Evolutionary conservation across 2,888 invertebrate genomes (phyloP), one percentile per base, ranked within the genome.

Genomic region (Erebia aethiops): DNA sequence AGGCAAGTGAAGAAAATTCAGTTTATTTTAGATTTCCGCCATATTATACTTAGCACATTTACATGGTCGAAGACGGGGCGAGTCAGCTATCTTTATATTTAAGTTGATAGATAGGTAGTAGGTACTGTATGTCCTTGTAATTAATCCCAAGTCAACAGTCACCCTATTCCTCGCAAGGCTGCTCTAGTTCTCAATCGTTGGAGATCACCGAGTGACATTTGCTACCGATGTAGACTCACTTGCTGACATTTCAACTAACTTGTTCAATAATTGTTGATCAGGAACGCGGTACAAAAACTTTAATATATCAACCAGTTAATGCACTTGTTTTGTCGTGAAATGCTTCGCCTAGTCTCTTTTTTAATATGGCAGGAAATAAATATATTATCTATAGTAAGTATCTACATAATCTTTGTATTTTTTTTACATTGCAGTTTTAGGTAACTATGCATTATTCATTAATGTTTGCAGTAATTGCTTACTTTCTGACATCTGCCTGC

Each of bases 201-300:
- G 70, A 74, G 75, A 76, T 77, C 75, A 74, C 69, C 74, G 69
- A 64, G 73, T 80, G 79, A 79, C 79, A 79, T 80, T 80, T 79
- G 74, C 76, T 75, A 72, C 76, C 72, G 18, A 67, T 62, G 49
- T 69, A 58, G 69, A 64, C 75, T 70, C 63, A 71, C 61, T 71
- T 66, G 71, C 64, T 78, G 78, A 77, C 78, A 77, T 77, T 78
- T 78, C 64, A 62, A 70, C 67, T 63, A 75, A 75, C 74, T 71
- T 67, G 75, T 77, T 76, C 67, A 56, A 66, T 69, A 72, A 70
- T 69, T 56, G 67, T 57, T 67, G 57, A 67, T 67, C 67, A 67
- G 67, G 58, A 49, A 26, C 64, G 10, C 35, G 58, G 58, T 46
- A 70, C 65, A 65, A 70, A 70, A 64, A 58, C 67, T n/a, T 67